Evolutionary conservation across 2,113 vertebrate species (phyloP), one percentile per base, ranked within the genome.

Genomic region (Setophaga petechia): DNA sequence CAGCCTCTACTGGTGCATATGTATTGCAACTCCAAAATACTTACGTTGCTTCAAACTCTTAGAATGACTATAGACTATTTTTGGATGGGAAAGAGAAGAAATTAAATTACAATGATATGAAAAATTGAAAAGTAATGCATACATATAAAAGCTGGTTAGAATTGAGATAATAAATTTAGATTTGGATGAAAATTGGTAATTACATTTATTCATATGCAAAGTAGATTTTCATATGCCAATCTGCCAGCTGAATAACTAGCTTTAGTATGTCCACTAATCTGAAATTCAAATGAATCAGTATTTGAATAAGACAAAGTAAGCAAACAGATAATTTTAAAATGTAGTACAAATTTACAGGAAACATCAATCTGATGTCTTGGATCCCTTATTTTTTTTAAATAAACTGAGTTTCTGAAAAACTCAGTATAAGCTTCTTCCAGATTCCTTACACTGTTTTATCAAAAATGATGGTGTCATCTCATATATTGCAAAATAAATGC

Each of bases 261-360:
- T 77, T 62, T 43, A 71, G 25, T 46, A 51, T 71, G 58, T 63
- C 81, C 73, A 9, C 57, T 72, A 55, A 81, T 72, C 61, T 94
- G 73, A 89, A 95, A 89, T 89, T 74, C n/a, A 89, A 93, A 93
- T 71, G 87, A 75, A 77, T 39, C 20, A 24, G 28, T 69, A 88
- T 66, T 86, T 89, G 61, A 18, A 47, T 75, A 82, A 66, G 57
- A 68, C 9, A 52, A 87, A 75, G 58, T 63, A 96, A 94, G 23
- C 25, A 93, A 91, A 84, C 5, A 89, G 47, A 65, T 51, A 11
- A 62, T 87, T 94, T 82, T 51, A 59, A 89, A 87, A 68, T 75
- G 12, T 35, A 71, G 18, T 41, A 24, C 3, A 71, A 31, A 33
- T 91, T 80, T 43, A 73, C 21, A 75, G 12, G 24, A 84, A 93